Percentiles rank a stretch among this genome's conserved stretches.
Evolutionary conservation across 30 jellyfish, hydroid and myxozoan species (phyloP).

Genomic region (Mastigias papua): DNA sequence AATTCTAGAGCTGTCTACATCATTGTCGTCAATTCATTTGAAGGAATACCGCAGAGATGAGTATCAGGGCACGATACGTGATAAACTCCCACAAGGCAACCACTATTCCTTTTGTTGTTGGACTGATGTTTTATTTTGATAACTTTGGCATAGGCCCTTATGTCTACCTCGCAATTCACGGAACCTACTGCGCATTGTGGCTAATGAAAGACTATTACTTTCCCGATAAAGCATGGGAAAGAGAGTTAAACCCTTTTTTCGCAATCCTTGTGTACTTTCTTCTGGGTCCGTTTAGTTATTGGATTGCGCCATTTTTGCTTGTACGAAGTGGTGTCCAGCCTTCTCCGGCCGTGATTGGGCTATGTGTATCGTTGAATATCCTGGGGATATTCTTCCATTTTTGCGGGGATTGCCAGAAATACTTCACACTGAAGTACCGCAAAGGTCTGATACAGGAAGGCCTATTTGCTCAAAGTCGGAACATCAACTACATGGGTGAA

Average conservation of each 20-base stretch:
- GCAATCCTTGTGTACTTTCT: constrained; percentile 20
- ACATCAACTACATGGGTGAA: constrained; percentile 82
- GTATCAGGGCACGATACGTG: constrained; percentile 29
- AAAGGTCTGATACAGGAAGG: constrained; percentile 74
- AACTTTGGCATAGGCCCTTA: constrained; percentile 71
- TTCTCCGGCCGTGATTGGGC: constrained; percentile 32
- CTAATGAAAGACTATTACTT: constrained; percentile 70
- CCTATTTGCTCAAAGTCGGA: constrained; percentile 74
- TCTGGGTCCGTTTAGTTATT: constrained; percentile 53
- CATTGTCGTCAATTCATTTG: background rate
- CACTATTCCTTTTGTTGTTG: constrained; percentile 49
- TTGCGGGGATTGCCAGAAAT: constrained; percentile 85
- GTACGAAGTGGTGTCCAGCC: constrained; percentile 68
- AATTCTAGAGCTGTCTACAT: background rate
- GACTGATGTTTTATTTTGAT: constrained; percentile 52
- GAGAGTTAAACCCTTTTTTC: constrained; percentile 13
- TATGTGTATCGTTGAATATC: constrained; percentile 35
- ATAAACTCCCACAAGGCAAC: constrained; percentile 76
- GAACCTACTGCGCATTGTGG: constrained; percentile 80
- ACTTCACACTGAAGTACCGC: constrained; percentile 65
- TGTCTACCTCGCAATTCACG: constrained; percentile 80
- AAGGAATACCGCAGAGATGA: constrained; percentile 11
- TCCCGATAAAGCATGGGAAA: constrained; percentile 70
- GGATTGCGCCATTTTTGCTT: constrained; percentile 81
- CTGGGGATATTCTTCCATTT: constrained; percentile 75